phyloP scores from a whole-genome alignment of 2,888 invertebrate species.

The Hoplodrina blanda region DNA sequence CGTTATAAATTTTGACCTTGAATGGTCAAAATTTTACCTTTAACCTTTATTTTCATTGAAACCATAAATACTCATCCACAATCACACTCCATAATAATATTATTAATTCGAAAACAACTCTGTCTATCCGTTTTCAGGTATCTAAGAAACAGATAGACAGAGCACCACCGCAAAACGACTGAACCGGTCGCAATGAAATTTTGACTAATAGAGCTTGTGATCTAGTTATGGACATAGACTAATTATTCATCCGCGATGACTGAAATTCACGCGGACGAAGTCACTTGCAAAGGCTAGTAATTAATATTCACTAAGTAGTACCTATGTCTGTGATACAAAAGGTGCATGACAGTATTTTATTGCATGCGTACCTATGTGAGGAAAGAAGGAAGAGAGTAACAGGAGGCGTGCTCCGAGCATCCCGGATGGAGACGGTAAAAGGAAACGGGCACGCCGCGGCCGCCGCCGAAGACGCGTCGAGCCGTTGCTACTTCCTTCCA shows the following conservation, averaged over 20 bases:
- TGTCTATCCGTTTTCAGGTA: no score
- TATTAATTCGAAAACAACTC: no score
- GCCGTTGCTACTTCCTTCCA: conserved; percentile 61
- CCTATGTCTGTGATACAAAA: conserved; percentile 29
- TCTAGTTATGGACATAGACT: background rate
- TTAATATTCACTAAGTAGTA: conserved; percentile 38
- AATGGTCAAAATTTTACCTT: no score
- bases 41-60: conserved; percentile 17
- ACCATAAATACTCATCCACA: background rate
- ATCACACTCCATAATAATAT: no score
- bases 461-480: conserved; percentile 56
- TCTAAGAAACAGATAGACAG: no score
- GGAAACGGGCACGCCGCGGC: conserved; percentile 71
- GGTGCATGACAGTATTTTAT: conserved; percentile 51
- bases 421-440: conserved; percentile 78
- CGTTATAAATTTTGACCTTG: background rate
- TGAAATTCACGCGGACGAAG: no score
- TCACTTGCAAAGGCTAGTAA: background rate
- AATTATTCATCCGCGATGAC: background rate
- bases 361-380: conserved; percentile 63
- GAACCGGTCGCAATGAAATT: no score
- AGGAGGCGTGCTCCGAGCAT: conserved; percentile 74
- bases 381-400: conserved; percentile 75
- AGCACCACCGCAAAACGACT: no score
- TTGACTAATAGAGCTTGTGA: background rate